Base-by-base conservation (phyloP, 2,888 invertebrate genomes). In the Stenolophus ochropezus region DNA sequence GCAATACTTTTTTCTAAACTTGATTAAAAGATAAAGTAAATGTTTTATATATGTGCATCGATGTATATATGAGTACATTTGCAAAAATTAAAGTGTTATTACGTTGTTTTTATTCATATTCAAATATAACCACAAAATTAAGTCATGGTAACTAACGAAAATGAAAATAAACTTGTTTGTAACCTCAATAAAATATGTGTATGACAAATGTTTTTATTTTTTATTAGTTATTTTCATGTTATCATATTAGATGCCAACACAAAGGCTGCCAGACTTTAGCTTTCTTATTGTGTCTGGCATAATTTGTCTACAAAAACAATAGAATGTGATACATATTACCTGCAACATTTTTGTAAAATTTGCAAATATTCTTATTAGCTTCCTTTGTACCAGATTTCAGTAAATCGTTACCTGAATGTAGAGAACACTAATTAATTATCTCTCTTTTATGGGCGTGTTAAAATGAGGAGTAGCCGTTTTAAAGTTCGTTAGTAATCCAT, bases 391-490 rank as follows among this genome's bases (percentile, higher is more conserved):
- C 33, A 11, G 33, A 42, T 11, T 69, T 69, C 23, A 33, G 65
- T 33, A 69, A 18, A 20, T 69, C 65, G 65, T 69, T 33, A 61
- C 25, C n/a, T 4, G 25, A 61, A 21, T 21, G 56, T 14, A n/a
- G 25, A 69, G 65, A 18, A 69, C 16, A 69, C 33, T 69, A 69
- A 69, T 69, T 69, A 69, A 69, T 69, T 69, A 69, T 14, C 33
- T 14, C 61, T 42, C 33, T 69, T n/a, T 69, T 69, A 69, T 69
- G 65, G 27, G 65, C 14, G 65, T 69, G 65, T 27, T 69, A 69
- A 69, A 69, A 69, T 69, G 27, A 69, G 65, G 65, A 69, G 65
- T 69, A 69, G 65, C 65, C 27, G 65, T 69, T 69, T 61, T 33
- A 16, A 61, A 61, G 33, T 69, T 69, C 33, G 65, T 69, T 69